Evolutionary conservation across 2,113 vertebrate genomes (phyloP).

Genomic region (Podiceps cristatus): DNA sequence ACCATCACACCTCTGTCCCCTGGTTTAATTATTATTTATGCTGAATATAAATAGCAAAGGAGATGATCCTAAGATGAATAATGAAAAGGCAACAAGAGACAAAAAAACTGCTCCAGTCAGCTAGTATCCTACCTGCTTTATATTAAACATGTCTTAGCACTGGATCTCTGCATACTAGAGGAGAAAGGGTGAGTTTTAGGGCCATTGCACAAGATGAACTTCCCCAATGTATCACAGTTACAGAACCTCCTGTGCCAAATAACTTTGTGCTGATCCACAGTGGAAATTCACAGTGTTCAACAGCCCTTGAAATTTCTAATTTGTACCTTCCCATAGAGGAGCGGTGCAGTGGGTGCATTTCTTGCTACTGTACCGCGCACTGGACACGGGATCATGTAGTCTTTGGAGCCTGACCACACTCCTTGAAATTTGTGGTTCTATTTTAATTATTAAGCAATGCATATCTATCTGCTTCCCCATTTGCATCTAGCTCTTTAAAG

Average conservation of each 20-base stretch:
- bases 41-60: constrained; percentile 43
- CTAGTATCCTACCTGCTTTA: background rate
- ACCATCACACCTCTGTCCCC: background rate
- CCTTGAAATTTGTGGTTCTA: background rate
- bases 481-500: background rate
- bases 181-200: background rate
- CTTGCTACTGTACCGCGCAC: background rate
- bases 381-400: background rate
- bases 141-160: background rate
- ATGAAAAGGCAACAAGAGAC: constrained; percentile 25
- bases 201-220: constrained; percentile 4
- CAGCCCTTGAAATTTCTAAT: constrained; percentile 58
- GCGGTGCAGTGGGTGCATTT: background rate
- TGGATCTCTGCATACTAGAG: background rate
- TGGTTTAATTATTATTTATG: constrained; percentile 58
- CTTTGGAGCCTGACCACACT: background rate
- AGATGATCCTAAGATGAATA: constrained; percentile 36
- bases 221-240: constrained; percentile 1
- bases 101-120: background rate
- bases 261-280: constrained; percentile 43
- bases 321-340: background rate
- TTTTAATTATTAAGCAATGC: background rate
- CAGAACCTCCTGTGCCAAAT: constrained; percentile 5
- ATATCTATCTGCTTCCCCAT: background rate
- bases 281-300: constrained; percentile 13